Percentiles rank a stretch among this genome's conserved stretches.
Conservation (phyloP, 2,888 invertebrate genomes). For the Macrosiphum euphorbiae region DNA sequence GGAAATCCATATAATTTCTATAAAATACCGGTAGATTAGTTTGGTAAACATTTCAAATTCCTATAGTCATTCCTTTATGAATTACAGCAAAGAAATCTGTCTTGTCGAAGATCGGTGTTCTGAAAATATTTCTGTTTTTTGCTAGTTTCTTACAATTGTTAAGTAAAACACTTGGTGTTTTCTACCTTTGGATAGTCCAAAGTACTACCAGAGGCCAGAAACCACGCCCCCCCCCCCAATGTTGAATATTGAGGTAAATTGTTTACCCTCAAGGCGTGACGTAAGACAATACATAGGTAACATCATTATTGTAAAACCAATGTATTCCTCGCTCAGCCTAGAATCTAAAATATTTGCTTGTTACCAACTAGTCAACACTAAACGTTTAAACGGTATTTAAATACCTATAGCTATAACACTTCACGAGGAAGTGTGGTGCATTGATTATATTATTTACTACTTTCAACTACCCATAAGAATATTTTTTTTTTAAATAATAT, state of each 20-base stretch:
- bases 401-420: neutral
- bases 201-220: neutral
- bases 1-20: neutral
- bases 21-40: neutral
- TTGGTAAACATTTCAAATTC: neutral
- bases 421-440: neutral
- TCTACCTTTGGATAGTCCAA: neutral
- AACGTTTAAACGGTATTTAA: neutral
- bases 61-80: neutral
- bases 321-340: neutral
- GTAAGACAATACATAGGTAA: neutral
- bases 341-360: neutral
- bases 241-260: neutral
- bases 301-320: neutral
- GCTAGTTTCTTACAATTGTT: neutral
- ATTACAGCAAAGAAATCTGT: neutral
- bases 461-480: neutral
- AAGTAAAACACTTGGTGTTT: neutral
- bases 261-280: neutral
- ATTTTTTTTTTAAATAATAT: neutral
- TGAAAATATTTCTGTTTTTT: neutral
- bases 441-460: neutral
- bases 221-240: neutral
- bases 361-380: neutral
- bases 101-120: neutral